Evolutionary conservation across 1,140 invertebrate species (phyloP), one percentile per base, ranked within the genome.

Genomic region (Drosophila rufa): DNA sequence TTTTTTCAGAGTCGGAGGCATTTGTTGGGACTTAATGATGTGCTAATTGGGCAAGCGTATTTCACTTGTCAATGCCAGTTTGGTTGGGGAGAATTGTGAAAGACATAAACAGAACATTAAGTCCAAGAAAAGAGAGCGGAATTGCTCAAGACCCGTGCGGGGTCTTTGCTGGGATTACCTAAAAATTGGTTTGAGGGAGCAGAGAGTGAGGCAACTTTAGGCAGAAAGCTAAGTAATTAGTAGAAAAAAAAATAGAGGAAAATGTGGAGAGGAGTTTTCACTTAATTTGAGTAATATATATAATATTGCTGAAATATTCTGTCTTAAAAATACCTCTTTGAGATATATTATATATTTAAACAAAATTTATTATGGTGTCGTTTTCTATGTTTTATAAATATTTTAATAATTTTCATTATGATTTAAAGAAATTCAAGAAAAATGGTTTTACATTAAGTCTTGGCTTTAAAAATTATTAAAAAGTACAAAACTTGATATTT

Each of bases 1-100:
- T 50, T 50, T 50, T 51, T 36, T 22, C 50, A 19, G 17, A 55
- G 48, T 59, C 19, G 33, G 43, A 75, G 51, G 40, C 67, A 78
- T 62, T 81, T 68, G 70, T 80, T 86, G 84, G 67, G 80, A 78
- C 76, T 73, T 89, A 89, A 89, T 82, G 85, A 89, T 75, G 81
- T 89, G 85, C 79, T 89, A 89, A 89, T 89, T 85, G 85, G 81
- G 59, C 65, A 62, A 74, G 75, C 83, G 71, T 69, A 77, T 83
- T 76, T 60, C 66, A 70, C 77, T 80, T 87, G 85, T 84, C 84
- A 78, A 90, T 87, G 76, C 33, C 55, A 43, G 53, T 36, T 57
- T 65, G 40, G 40, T 61, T 61, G 73, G 61, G 42, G 64, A 30
- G 64, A 74, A 81, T 82, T 80, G 76, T 68, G 71, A 77, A 65